Base-by-base conservation (phyloP, 2,113 vertebrate genomes). In the Hipposideros armiger region DNA sequence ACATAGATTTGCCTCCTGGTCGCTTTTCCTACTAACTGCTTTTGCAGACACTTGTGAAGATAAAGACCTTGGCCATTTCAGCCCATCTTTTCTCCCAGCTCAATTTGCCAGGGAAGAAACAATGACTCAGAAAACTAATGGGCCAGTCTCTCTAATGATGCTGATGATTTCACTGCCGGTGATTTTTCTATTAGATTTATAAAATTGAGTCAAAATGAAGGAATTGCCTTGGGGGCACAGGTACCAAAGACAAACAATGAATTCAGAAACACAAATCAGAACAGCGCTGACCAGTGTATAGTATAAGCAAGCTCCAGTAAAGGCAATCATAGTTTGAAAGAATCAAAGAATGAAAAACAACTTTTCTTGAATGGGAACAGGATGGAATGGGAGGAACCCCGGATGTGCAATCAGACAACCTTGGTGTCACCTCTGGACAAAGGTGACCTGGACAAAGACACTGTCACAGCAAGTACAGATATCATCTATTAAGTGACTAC, bases 91-190 rank as follows among this genome's bases (percentile, higher is more conserved):
- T 19, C 90, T 90, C 32, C 42, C 69, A 66, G 90, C 76, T 89
- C 91, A 36, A 77, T 91, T 78, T 95, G 94, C 88, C 92, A 84
- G 73, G 5, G 78, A 87, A 85, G 90, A 96, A 95, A 93, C 85
- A 62, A 95, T 98, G 96, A 98, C 97, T 98, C 96, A 96, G 95
- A 97, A 96, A 98, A 97, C 88, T 94, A 97, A 98, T 97, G 94
- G 88, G 70, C 96, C 97, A 69, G 93, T 58, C 73, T 95, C 90
- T 50, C 88, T 95, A 97, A 93, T 0, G 16, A 95, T 62, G 73
- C 70, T 94, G 86, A 83, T 96, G 97, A 97, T 95, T 97, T 97
- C 94, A 97, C 88, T 60, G 82, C 83, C 5, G 7, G 89, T 87
- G 86, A 95, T 97, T 97, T 97, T 97, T 95, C 96, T 96, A 97